phyloP scores from a whole-genome alignment of 2,113 vertebrate species.

The Haemorhous mexicanus region DNA sequence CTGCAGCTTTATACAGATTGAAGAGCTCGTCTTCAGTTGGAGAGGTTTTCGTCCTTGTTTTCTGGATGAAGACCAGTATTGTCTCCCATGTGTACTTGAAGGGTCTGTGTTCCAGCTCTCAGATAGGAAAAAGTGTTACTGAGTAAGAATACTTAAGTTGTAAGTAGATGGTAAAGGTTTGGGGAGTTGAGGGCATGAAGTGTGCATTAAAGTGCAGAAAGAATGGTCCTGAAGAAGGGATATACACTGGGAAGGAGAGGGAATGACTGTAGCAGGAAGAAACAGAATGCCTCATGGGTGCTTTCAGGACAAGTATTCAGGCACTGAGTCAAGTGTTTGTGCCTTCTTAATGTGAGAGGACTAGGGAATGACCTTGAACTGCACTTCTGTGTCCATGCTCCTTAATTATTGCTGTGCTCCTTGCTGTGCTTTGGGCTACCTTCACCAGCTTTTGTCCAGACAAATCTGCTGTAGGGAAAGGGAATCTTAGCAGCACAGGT shows the following conservation, averaged over 20 bases:
- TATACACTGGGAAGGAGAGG: background rate
- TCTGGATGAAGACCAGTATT: background rate
- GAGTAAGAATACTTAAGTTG: background rate
- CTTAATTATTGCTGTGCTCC: background rate
- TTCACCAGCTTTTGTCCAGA: background rate
- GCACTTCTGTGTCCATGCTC: background rate
- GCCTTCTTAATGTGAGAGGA: background rate
- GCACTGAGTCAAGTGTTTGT: background rate
- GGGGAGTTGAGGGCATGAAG: background rate
- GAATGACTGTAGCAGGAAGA: background rate
- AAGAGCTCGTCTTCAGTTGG: background rate
- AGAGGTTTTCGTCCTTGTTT: background rate
- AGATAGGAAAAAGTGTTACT: background rate
- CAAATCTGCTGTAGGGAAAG: background rate
- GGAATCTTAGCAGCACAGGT: background rate
- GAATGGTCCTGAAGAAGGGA: background rate
- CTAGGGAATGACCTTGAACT: background rate
- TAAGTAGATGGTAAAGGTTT: background rate
- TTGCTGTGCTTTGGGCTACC: background rate
- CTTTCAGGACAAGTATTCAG: background rate
- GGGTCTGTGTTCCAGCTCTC: background rate
- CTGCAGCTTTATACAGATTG: background rate
- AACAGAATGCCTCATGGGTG: background rate
- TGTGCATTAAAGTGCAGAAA: background rate
- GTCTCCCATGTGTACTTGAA: background rate